These are phyloP conservation scores for Rhabdomys pumilio DNA, from an alignment of 2,797 vertebrate genomes.

Conservation along the genomic window DNA sequence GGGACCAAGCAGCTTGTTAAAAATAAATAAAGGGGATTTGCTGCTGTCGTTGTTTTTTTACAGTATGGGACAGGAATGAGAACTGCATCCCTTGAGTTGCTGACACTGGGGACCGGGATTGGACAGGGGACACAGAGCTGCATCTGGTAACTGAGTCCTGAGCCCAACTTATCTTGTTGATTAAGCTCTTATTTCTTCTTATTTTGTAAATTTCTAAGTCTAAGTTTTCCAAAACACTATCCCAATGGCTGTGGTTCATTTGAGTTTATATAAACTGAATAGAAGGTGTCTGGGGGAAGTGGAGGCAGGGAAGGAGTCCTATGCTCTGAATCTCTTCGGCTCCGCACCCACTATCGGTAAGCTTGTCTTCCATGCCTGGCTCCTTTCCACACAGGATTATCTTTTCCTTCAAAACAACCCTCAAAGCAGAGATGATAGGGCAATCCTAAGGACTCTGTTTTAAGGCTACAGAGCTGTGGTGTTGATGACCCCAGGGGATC, in stretches of 20 bases:
- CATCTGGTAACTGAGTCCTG: not conserved
- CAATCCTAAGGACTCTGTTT: not conserved
- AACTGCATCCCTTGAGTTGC: not conserved
- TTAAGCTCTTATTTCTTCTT: not conserved
- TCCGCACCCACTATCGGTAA: not conserved
- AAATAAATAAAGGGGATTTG: not conserved
- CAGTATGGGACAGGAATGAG: not conserved
- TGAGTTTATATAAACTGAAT: not conserved
- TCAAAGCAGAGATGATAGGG: not conserved
- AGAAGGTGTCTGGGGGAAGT: conserved; percentile 23
- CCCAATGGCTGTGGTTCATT: not conserved
- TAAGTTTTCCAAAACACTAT: not conserved
- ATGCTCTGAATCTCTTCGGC: not conserved
- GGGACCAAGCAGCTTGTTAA: not conserved
- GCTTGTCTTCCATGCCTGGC: not conserved
- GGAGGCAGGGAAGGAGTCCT: not conserved
- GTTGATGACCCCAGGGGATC: conserved; percentile 3
- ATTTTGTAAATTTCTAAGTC: not conserved
- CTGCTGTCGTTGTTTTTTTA: not conserved
- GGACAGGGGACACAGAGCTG: not conserved
- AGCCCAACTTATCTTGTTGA: not conserved
- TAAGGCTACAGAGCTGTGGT: conserved; percentile 5
- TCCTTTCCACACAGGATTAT: not conserved
- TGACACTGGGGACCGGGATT: not conserved
- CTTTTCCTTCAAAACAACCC: conserved; percentile 4